Base-by-base conservation (phyloP, 2,113 vertebrate genomes). In the Entomyzon cyanotis region DNA sequence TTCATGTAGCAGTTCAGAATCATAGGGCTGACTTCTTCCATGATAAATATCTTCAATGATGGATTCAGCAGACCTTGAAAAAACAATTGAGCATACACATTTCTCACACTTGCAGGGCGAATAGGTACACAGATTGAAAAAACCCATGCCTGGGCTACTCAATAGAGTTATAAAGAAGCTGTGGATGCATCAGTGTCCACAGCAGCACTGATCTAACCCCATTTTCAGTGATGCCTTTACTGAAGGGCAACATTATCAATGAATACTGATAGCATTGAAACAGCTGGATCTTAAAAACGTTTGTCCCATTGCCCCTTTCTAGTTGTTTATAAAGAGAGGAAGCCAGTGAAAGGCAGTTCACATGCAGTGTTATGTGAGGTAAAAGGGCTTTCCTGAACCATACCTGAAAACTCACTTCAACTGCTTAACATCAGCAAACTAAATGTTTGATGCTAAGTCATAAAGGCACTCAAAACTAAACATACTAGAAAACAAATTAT, bases 31-130 rank as follows among this genome's bases (percentile, higher is more conserved):
- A 90, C 98, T 98, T 92, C 98, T 98, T 94, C 99, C 99, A 87
- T 92, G 96, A 73, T 97, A 98, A 93, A 99, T 98, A 97, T 99
- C 99, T 97, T 99, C 99, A 55, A 99, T 98, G 90, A 99, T 99
- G 94, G 98, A 98, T 87, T 96, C 97, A 78, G 98, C 98, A 91
- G 99, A 98, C 98, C 99, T 99, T 96, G 92, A 98, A 97, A 91
- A 96, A 90, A 98, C 35, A 97, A 92, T 50, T 42, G 70, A 95
- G 76, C 71, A 95, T 59, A 94, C 69, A 70, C 12, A 65, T 76
- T 92, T 96, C 84, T 84, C 91, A 95, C 19, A 24, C 63, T 88
- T 79, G 80, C 30, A 93, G 10, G 42, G 49, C 5, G 3, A 74
- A 84, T 5, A 91, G 80, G 79, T 58, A 83, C 23, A 93, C 27